Base-by-base conservation (phyloP, 2,888 invertebrate genomes). In the Rhamphomyia laevipes region DNA sequence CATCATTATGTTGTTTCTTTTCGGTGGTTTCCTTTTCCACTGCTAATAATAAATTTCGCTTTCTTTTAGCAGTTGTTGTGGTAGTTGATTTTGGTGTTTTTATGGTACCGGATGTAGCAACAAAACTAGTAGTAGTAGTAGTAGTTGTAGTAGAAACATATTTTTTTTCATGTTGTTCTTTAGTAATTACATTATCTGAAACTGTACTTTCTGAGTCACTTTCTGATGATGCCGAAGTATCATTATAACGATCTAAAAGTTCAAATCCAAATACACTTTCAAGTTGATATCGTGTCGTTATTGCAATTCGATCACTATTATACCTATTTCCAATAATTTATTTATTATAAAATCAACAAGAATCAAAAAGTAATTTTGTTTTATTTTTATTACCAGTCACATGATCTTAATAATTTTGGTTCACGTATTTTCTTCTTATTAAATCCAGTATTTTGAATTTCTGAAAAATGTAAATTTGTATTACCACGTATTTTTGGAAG, bases 301-400 rank as follows among this genome's bases (percentile, higher is more conserved):
- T 62, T 17, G 63, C 53, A 52, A 63, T 61, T 5, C 53, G 52
- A 50, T 63, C 61, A 52, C 61, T 62, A 43, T 63, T 61, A 50
- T 64, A 63, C 62, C 64, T 63, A 27, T 2, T 9, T 30, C 6
- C 7, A 30, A 30, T 30, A 30, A 30, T 30, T 11, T 9, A 11
- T 9, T 9, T 30, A 30, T 30, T 9, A 35, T 35, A 33, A 5
- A 5, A 33, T 4, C 21, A 21, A 21, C 21, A 21, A 21, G 21
- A 4, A 21, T 27, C n/a, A 27, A 27, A 27, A 7, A 27, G 23
- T 7, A 4, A 21, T 21, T 21, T 21, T 21, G 6, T 7, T 27
- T 27, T 9, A 27, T 27, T 7, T 27, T 2, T 27, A 7, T 52
- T 51, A 63, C 63, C 63, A 62, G 16, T 63, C 63, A 38, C 55